Percentiles rank a stretch among this genome's conserved stretches.
These are phyloP conservation scores for Caranx melampygus DNA, from an alignment of 2,113 vertebrate genomes.

Conservation along the genomic window DNA sequence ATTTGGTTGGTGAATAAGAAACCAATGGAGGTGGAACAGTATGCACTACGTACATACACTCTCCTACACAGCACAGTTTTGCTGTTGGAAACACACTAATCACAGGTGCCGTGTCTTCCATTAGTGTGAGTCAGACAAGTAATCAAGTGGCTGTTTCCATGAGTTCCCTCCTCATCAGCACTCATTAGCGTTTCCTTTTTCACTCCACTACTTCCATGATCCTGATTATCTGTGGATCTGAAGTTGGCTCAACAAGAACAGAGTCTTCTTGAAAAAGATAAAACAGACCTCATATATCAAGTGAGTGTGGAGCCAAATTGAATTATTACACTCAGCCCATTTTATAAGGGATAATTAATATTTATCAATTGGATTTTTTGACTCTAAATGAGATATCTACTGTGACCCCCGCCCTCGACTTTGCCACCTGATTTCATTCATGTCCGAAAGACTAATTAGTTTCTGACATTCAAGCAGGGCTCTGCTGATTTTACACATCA, in stretches of 20 bases:
- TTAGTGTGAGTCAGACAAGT: constrained; percentile 63
- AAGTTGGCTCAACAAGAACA: constrained; percentile 34
- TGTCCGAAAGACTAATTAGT: not conserved
- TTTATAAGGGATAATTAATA: constrained; percentile 29
- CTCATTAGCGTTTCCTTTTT: constrained; percentile 64
- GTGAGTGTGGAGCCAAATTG: constrained; percentile 17
- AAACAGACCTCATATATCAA: constrained; percentile 52
- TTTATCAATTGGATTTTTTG: constrained; percentile 12
- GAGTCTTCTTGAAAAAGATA: constrained; percentile 24
- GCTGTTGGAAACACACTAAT: constrained; percentile 65
- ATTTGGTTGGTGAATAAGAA: not conserved
- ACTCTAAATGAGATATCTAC: constrained; percentile 10
- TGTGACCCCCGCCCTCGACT: constrained; percentile 26
- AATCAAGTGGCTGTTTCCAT: constrained; percentile 74
- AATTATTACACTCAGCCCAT: constrained; percentile 24
- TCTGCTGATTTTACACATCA: not conserved
- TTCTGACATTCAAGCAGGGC: not conserved
- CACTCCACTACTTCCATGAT: constrained; percentile 60
- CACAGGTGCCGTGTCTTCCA: constrained; percentile 52
- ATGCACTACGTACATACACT: not conserved
- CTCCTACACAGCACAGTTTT: constrained; percentile 30
- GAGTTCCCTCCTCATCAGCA: constrained; percentile 65
- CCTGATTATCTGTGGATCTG: constrained; percentile 57
- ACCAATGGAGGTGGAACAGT: not conserved
- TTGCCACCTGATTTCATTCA: constrained; percentile 22